Evolutionary conservation across 1,140 invertebrate species (phyloP).

Genomic region (Drosophila punjabiensis): DNA sequence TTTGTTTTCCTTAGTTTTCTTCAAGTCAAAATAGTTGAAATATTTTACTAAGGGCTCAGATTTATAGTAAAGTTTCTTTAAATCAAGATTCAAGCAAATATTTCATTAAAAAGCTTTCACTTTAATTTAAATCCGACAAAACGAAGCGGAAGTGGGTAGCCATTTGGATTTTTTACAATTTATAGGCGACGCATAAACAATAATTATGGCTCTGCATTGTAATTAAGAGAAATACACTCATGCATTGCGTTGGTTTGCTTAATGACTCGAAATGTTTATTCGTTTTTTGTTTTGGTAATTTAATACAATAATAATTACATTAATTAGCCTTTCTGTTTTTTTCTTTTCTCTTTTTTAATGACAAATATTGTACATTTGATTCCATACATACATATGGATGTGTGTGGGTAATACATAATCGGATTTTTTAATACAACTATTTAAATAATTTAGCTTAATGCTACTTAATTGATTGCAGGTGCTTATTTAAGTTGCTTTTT

Average conservation of each 20-base stretch:
- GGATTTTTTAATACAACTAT: conserved; percentile 47
- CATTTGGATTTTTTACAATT: conserved; percentile 21
- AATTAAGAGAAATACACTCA: conserved; percentile 47
- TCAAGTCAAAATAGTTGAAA: conserved; percentile 6
- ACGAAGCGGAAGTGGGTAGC: conserved; percentile 10
- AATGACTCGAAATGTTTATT: conserved; percentile 76
- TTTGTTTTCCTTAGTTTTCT: neutral
- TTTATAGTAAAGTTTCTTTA: neutral
- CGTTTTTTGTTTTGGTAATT: conserved; percentile 59
- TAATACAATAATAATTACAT: conserved; percentile 78
- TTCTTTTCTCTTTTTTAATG: conserved; percentile 30
- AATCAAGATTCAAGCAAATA: no score
- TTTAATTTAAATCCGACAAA: conserved; percentile 4
- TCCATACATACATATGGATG: conserved; percentile 3
- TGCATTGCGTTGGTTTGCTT: conserved; percentile 49
- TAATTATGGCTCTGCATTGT: conserved; percentile 26
- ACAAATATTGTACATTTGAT: conserved; percentile 47
- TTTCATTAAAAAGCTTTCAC: conserved; percentile 13
- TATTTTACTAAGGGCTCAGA: neutral
- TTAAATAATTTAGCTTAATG: conserved; percentile 71
- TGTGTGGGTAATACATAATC: conserved; percentile 25
- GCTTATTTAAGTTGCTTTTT: conserved; percentile 31
- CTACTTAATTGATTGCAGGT: conserved; percentile 73
- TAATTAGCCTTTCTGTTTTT: conserved; percentile 65
- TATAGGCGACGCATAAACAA: conserved; percentile 28